Conservation (phyloP, 2,888 invertebrate genomes). For the Drosophila nr. fundita region DNA sequence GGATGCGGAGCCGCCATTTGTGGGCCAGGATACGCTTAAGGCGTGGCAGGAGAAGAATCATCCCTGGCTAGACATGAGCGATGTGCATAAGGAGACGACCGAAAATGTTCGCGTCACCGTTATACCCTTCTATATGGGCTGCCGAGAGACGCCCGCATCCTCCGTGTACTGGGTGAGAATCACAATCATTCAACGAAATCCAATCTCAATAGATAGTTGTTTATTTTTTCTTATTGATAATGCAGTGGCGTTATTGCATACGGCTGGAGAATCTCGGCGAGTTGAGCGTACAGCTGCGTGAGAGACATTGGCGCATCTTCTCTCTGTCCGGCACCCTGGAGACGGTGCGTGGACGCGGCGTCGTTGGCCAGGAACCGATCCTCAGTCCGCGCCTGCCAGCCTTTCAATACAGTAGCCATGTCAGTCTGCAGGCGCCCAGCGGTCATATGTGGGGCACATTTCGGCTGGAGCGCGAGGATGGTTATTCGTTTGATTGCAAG, state of each 20-base stretch:
- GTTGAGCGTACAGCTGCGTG: conserved; percentile 95
- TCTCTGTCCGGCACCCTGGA: conserved; percentile 96
- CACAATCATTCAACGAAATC: neutral
- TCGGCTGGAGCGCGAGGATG: conserved; percentile 98
- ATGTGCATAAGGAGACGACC: conserved; percentile 98
- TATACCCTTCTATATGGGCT: conserved; percentile 99
- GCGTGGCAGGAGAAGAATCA: conserved; percentile 99
- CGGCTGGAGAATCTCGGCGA: conserved; percentile 97
- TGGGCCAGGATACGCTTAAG: conserved; percentile 94
- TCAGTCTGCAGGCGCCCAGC: conserved; percentile 97
- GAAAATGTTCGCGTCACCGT: conserved; percentile 95
- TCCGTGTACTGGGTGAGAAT: conserved; percentile 91
- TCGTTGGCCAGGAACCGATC: conserved; percentile 99
- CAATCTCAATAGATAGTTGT: neutral
- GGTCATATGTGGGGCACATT: conserved; percentile 96
- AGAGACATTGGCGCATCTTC: conserved; percentile 99
- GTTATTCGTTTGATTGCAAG: conserved; percentile 97
- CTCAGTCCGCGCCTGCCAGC: conserved; percentile 94
- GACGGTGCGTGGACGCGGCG: conserved; percentile 95
- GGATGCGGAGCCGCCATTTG: conserved; percentile 93
- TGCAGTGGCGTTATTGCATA: conserved; percentile 98
- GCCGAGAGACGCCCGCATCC: conserved; percentile 94
- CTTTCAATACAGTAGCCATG: conserved; percentile 99
- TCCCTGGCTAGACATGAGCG: conserved; percentile 97
- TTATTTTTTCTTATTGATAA: conserved; percentile 32